Evolutionary conservation across 1,140 invertebrate genomes (phyloP).

Genomic region (Heliconius congener): DNA sequence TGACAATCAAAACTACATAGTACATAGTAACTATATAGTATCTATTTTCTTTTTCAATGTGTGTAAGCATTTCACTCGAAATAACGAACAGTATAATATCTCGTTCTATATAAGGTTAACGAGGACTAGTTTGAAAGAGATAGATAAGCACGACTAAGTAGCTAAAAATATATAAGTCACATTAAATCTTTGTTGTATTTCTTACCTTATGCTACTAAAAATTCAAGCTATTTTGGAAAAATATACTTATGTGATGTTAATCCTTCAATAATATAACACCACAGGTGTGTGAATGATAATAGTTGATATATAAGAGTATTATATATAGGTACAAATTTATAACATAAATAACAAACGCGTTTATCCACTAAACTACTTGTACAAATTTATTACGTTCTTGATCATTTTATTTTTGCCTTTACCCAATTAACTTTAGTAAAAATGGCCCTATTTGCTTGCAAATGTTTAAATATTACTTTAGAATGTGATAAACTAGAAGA

Average conservation of each 20-base stretch:
- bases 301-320: constrained; percentile 41
- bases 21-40: neutral
- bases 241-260: neutral
- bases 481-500: constrained; percentile 74
- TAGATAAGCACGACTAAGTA: neutral
- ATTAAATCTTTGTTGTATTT: neutral
- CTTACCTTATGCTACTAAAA: neutral
- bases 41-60: constrained; percentile 7
- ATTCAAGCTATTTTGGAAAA: neutral
- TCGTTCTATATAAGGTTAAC: neutral
- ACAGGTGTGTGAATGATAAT: constrained; percentile 49
- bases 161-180: neutral
- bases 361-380: constrained; percentile 64
- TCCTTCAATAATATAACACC: constrained; percentile 25
- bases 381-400: constrained; percentile 62
- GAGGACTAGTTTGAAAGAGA: constrained; percentile 4
- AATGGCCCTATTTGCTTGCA: constrained; percentile 77
- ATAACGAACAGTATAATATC: neutral
- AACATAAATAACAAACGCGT: constrained; percentile 64
- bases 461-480: constrained; percentile 76
- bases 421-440: constrained; percentile 46
- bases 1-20: neutral
- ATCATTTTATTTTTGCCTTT: constrained; percentile 64
- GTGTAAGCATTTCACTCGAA: neutral
- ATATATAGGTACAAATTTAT: constrained; percentile 48